Percentiles rank a stretch among this genome's conserved stretches.
Evolutionary conservation across 2,888 invertebrate species (phyloP).

Genomic region (Drosophila leonis): DNA sequence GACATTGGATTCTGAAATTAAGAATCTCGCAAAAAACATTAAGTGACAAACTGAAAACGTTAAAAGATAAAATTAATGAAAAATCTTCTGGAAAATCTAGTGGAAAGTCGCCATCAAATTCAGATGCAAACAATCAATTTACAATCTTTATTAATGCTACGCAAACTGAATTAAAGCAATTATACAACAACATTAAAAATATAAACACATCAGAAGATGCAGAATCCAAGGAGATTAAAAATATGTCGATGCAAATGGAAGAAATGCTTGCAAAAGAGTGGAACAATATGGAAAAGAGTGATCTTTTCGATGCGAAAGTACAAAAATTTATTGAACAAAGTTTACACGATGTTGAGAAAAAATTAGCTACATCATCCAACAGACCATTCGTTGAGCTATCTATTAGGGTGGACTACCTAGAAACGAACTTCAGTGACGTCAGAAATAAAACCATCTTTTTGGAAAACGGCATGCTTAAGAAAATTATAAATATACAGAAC

Average conservation of each 20-base stretch:
- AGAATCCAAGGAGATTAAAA: neutral
- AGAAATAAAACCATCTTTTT: neutral
- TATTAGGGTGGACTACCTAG: constrained; percentile 6
- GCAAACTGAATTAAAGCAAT: neutral
- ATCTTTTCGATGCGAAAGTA: neutral
- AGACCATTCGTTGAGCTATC: neutral
- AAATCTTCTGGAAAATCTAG: too few relatives aligned
- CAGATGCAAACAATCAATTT: too few relatives aligned
- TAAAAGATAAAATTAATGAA: neutral
- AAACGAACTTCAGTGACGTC: constrained; percentile 6
- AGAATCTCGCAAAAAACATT: neutral
- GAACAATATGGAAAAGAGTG: neutral
- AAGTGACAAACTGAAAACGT: neutral
- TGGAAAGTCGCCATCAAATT: neutral
- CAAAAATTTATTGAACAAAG: neutral
- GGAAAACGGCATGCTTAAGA: neutral
- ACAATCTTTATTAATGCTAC: neutral
- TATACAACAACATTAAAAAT: neutral
- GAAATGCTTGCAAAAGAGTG: neutral
- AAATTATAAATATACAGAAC: constrained; percentile 6
- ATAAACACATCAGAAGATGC: neutral
- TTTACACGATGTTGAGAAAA: constrained; percentile 5
- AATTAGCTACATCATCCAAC: neutral
- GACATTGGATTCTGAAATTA: neutral
- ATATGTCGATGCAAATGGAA: neutral